These are phyloP conservation scores for Nannoperca obscura DNA, from an alignment of 2,797 vertebrate genomes.

Conservation along the genomic window DNA sequence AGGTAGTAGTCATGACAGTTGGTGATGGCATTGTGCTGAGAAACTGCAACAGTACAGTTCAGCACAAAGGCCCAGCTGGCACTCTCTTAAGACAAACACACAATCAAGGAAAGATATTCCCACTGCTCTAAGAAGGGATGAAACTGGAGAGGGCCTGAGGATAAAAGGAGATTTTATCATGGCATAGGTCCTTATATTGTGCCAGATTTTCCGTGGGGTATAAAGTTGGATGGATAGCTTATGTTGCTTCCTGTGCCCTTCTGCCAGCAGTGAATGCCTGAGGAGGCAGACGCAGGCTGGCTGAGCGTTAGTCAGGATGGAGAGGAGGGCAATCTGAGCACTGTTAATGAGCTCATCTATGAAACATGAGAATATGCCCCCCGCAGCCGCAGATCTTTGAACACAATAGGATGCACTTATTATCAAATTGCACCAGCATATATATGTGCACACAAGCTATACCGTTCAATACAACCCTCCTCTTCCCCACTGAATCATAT, in stretches of 20 bases:
- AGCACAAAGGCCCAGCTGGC: constrained; percentile 57
- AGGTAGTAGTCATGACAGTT: constrained; percentile 52
- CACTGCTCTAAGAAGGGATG: constrained; percentile 46
- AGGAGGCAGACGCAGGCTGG: constrained; percentile 69
- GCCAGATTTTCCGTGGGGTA: constrained; percentile 73
- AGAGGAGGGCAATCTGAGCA: constrained; percentile 69
- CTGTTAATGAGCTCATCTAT: constrained; percentile 83
- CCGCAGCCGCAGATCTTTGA: constrained; percentile 65
- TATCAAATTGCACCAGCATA: constrained; percentile 53
- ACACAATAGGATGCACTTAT: constrained; percentile 70
- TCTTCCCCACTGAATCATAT: constrained; percentile 4
- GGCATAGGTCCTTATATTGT: constrained; percentile 41
- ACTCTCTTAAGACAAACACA: constrained; percentile 50
- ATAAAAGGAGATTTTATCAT: constrained; percentile 56
- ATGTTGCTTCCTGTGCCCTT: constrained; percentile 67
- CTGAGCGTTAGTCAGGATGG: constrained; percentile 62
- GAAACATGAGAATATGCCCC: constrained; percentile 78
- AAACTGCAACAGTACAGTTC: constrained; percentile 45
- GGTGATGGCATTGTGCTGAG: constrained; percentile 38
- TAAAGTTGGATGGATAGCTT: constrained; percentile 63
- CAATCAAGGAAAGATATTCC: constrained; percentile 47
- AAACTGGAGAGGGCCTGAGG: constrained; percentile 61
- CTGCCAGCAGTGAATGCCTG: constrained; percentile 70
- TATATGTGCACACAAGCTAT: constrained; percentile 32
- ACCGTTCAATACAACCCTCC: constrained; percentile 8